These are phyloP conservation scores for Parelbella ahira DNA, from an alignment of 2,888 invertebrate genomes.

Conservation along the genomic window DNA sequence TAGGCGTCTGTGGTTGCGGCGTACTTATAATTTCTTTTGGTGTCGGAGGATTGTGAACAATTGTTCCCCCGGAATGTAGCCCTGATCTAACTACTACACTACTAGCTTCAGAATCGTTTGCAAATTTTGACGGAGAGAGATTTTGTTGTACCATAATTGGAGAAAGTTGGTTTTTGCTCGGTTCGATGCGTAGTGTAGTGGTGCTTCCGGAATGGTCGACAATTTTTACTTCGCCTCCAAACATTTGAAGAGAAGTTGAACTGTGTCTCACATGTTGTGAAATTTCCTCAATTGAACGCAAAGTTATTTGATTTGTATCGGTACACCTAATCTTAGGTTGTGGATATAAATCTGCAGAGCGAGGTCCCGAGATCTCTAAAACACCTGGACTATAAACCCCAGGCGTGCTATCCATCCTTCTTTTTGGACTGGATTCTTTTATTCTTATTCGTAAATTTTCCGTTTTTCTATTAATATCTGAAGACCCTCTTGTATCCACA, in stretches of 20 bases:
- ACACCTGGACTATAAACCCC: constrained; percentile 65
- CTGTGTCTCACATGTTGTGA: constrained; percentile 79
- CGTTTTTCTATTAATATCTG: constrained; percentile 64
- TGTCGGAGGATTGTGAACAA: constrained; percentile 82
- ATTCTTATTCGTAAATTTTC: constrained; percentile 59
- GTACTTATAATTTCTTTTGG: constrained; percentile 66
- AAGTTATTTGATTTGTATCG: constrained; percentile 66
- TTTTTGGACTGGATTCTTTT: constrained; percentile 59
- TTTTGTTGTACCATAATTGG: constrained; percentile 78
- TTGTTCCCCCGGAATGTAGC: constrained; percentile 91
- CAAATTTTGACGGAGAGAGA: constrained; percentile 67
- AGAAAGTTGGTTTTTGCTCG: constrained; percentile 79
- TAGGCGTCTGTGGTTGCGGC: constrained; percentile 74
- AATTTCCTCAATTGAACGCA: constrained; percentile 80
- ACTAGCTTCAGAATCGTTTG: constrained; percentile 76
- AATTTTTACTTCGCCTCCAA: constrained; percentile 89
- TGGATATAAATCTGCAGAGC: constrained; percentile 62
- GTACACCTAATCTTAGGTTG: constrained; percentile 75
- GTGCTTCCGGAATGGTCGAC: constrained; percentile 85
- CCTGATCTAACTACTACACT: constrained; percentile 90
- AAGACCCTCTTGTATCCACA: constrained; percentile 81
- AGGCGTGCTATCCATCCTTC: constrained; percentile 60
- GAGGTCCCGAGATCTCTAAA: constrained; percentile 64
- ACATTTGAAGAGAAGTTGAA: constrained; percentile 82
- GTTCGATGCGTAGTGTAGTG: constrained; percentile 85